Evolutionary conservation across 1,140 invertebrate genomes (phyloP), one percentile per base, ranked within the genome.

Genomic region (Eriocheir sinensis): DNA sequence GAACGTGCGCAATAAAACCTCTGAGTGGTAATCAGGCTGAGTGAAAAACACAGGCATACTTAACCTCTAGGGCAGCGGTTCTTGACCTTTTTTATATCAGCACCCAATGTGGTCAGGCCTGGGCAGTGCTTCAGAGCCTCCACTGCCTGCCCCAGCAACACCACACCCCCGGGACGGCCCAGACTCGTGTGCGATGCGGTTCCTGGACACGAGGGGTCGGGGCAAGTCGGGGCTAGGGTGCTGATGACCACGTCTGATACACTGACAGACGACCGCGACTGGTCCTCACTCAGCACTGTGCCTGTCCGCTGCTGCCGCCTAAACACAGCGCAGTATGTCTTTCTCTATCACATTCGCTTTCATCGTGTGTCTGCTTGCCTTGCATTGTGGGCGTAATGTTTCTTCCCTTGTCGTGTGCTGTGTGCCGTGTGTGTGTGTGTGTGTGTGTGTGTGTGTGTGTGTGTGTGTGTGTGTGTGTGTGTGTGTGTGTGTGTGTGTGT

Each of bases 391-490:
- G 27, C 27, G 27, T 72, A n/a, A 72, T 72, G 27, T 72, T 72
- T n/a, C 60, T n/a, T n/a, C n/a, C n/a, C n/a, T n/a, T n/a, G n/a
- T n/a, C n/a, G n/a, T n/a, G n/a, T n/a, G n/a, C n/a, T n/a, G n/a
- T n/a, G n/a, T n/a, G 60, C 27, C n/a, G 60, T 72, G 21, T n/a
- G 6, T 72, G 60, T 72, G 60, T 53, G 48, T 53, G 48, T 53
- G 48, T 53, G 48, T 53, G 48, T 53, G 60, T n/a, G 21, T 72
- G 60, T 72, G 60, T 72, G 60, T 72, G 60, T 72, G 60, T 72
- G 60, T 72, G 27, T 72, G 60, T 72, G 27, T 72, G 60, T 72
- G 27, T 72, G 60, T 72, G 8, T 60, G 53, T 60, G 21, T 60
- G 21, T 60, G 27, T 72, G 6, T 21, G 27, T 21, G 2, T 72